Base-by-base conservation (phyloP, 2,888 invertebrate species). In the Agrotis segetum region DNA sequence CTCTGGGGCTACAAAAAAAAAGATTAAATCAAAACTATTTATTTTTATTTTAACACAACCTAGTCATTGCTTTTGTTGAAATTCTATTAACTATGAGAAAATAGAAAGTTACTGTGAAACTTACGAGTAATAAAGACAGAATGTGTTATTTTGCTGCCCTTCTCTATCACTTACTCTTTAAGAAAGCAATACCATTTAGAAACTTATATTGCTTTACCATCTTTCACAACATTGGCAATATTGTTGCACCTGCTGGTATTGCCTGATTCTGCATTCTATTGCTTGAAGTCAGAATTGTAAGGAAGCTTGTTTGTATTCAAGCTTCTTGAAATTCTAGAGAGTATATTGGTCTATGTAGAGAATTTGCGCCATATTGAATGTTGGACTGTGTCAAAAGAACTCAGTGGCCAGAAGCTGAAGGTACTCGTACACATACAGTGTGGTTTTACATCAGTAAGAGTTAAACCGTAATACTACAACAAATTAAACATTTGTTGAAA, bases 181-280 rank as follows among this genome's bases (percentile, higher is more conserved):
- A 24, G 49, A 74, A 52, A 55, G 46, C 34, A 73, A 67, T 74
- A 61, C 21, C 9, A 73, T 61, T 73, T 44, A 19, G 67, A 73
- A 67, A 21, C 50, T 67, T 50, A 74, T 73, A 50, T 67, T 17
- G 49, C 58, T 34, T 44, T 11, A 63, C 62, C 19, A 62, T 53
- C n/a, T 44, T 53, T 52, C 24, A 53, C 24, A 75, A 21, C 29
- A 59, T 24, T 17, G 74, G 58, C 74, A 74, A 74, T 69, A 74
- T 9, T 14, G 40, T 19, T 58, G 74, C 62, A 74, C 74, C 74
- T 69, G 73, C 44, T 56, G 19, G n/a, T 63, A 63, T 74, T 69
- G 52, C 17, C 29, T 52, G 62, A 34, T 71, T 58, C 44, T 56
- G 71, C 65, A 71, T 58, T 71, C 4, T 19, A 65, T 50, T 49